Base-by-base conservation (phyloP, 2,113 vertebrate species). In the Sapayoa aenigma region DNA sequence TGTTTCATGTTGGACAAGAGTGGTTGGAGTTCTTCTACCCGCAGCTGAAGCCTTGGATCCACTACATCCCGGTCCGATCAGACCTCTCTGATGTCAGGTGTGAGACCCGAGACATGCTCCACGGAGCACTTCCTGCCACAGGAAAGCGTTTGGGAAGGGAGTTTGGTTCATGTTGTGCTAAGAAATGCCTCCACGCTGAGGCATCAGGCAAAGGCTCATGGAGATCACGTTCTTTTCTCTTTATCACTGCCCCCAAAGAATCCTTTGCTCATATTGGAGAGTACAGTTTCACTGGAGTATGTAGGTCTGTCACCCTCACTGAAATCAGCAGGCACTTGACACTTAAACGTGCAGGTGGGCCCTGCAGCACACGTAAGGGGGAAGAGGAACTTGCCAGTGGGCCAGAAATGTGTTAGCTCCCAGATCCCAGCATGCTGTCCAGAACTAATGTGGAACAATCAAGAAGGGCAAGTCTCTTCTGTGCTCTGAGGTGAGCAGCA, bases 21-120 rank as follows among this genome's bases (percentile, higher is more conserved):
- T 99, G 99, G 99, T 68, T 98, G 89, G 99, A 99, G 97, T 99
- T 99, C 95, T 99, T 99, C 95, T 99, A 99, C 93, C 97, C 98
- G 11, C 99, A 99, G 87, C 98, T 99, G 92, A 98, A 97, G 84
- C 99, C 99, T 8, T 99, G 99, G 99, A 98, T 99, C 86, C 99
- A 99, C 98, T 99, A 99, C 93, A 97, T 99, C 80, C 99, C 99
- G 0, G 98, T 99, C 49, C 98, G 52, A 71, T 98, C 99, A 95
- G 99, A 99, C 82, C 98, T 99, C 55, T 99, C 99, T 33, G 97
- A 99, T 4, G 96, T 99, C 96, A 98, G 99, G 99, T 99, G 97
- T 68, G 97, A 78, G 49, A n/a, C n/a, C 56, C 22, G 24, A 17
- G 18, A 23, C 3, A 4, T 2, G 13, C 37, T 66, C 42, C 42